These are phyloP conservation scores for Perithous albicinctus DNA, from an alignment of 2,888 invertebrate species.

Conservation along the genomic window DNA sequence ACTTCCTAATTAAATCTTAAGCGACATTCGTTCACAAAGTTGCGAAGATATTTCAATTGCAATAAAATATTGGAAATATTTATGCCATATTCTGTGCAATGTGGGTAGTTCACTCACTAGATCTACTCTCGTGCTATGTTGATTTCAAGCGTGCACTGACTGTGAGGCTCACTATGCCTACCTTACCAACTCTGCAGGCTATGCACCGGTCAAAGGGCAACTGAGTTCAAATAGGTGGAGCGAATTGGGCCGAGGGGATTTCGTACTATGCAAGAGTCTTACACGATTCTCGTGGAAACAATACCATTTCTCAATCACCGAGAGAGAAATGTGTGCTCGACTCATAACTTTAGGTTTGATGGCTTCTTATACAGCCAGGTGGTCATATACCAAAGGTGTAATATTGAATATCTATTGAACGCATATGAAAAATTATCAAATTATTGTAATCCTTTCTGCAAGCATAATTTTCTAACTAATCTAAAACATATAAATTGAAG, in stretches of 20 bases:
- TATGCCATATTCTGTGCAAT: no score
- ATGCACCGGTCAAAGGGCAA: constrained; percentile 67
- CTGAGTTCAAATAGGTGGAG: constrained; percentile 69
- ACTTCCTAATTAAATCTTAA: no score
- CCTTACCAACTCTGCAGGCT: constrained; percentile 35
- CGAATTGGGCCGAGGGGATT: constrained; percentile 50
- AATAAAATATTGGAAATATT: no score
- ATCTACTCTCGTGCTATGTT: constrained; percentile 20
- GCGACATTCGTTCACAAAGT: no score
- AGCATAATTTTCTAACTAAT: background rate
- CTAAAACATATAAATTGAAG: background rate
- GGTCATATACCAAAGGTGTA: background rate
- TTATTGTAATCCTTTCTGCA: background rate
- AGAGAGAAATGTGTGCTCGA: constrained; percentile 16
- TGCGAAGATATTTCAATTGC: no score
- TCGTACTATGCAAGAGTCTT: constrained; percentile 8
- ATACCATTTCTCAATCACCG: constrained; percentile 11
- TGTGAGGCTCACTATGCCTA: constrained; percentile 19
- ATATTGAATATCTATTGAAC: background rate
- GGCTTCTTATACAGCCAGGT: constrained; percentile 1
- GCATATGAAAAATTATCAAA: background rate
- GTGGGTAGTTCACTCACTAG: constrained; percentile 17
- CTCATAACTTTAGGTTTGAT: constrained; percentile 10
- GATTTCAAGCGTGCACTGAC: constrained; percentile 40
- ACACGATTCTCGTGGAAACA: constrained; percentile 26